Evolutionary conservation across 1,140 invertebrate genomes (phyloP), one percentile per base, ranked within the genome.

Genomic region (Dendroctonus valens): DNA sequence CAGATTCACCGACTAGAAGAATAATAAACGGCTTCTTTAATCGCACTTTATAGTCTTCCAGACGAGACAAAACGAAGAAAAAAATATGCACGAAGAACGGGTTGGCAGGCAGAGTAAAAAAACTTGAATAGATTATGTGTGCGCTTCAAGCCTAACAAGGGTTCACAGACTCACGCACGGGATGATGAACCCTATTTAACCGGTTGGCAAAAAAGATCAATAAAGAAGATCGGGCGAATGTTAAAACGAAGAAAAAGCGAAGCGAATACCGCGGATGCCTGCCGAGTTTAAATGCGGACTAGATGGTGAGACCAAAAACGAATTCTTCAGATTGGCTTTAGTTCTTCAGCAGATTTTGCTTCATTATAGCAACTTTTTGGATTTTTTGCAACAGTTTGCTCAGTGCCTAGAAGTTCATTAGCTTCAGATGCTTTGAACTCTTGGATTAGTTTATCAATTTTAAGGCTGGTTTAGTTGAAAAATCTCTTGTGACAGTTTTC

Each of bases 111-210:
- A 7, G 50, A 42, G 39, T 14, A 37, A 41, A 57, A 65, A 58
- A 65, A 65, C 8, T 57, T 48, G 53, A 40, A 65, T 65, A 65
- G 62, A 57, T 65, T 65, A 55, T 49, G 40, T 46, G 61, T 57
- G 41, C 38, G 51, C 57, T 44, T 65, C 62, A 42, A 38, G n/a
- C 51, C 41, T 3, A 48, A 48, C 60, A 26, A 58, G 52, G 62
- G 62, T 65, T 65, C 52, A 65, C 50, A 65, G 53, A 55, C 57
- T 65, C 55, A 65, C 64, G 55, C 64, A 59, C 49, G 39, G 64
- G 48, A 65, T 65, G 64, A 65, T 65, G 64, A 65, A 65, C 64
- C 57, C 64, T 65, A 65, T 65, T 65, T 59, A 65, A 65, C 64
- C 64, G 64, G 64, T 65, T 59, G 11, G 64, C 48, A 53, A 59